Conservation (phyloP, 2,113 vertebrate species). For the Speoplatyrhinus poulsoni region DNA sequence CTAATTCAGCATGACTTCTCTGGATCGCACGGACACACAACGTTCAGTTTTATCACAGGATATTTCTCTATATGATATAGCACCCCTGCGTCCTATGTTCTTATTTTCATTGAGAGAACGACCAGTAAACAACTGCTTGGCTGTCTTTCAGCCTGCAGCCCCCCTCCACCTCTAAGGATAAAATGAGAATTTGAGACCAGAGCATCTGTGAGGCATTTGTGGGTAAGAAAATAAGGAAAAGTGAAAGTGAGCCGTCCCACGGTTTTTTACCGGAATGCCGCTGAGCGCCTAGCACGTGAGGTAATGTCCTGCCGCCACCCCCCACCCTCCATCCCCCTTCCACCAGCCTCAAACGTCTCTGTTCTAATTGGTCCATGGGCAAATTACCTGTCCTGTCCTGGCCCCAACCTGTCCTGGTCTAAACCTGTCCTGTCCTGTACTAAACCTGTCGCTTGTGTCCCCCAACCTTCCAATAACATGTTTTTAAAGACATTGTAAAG, state of each 20-base stretch:
- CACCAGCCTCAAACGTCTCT: conserved; percentile 44
- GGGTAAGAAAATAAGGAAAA: conserved; percentile 50
- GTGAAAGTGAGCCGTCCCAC: conserved; percentile 56
- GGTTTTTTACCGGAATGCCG: conserved; percentile 67
- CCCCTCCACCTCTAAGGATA: conserved; percentile 2
- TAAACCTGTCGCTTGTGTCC: too few species aligned
- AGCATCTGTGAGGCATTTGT: conserved; percentile 76
- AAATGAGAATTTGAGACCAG: conserved; percentile 7
- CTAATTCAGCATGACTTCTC: conserved; percentile 5
- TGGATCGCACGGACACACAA: background rate
- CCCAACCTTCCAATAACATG: background rate
- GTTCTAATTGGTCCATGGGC: too few species aligned
- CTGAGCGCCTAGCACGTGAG: conserved; percentile 70
- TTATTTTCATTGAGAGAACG: conserved; percentile 42
- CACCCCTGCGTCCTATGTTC: conserved; percentile 18
- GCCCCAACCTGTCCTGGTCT: too few species aligned
- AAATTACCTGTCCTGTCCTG: conserved; percentile 15
- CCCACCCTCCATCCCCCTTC: conserved; percentile 58
- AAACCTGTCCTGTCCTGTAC: too few species aligned
- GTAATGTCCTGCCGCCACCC: conserved; percentile 72
- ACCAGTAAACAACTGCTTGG: conserved; percentile 34
- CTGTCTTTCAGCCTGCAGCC: background rate
- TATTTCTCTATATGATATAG: conserved; percentile 35
- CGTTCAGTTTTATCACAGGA: conserved; percentile 12
- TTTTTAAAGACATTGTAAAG: too few species aligned